phyloP scores from a whole-genome alignment of 2,888 invertebrate genomes.

The Hirtodrosophila cameraria region DNA sequence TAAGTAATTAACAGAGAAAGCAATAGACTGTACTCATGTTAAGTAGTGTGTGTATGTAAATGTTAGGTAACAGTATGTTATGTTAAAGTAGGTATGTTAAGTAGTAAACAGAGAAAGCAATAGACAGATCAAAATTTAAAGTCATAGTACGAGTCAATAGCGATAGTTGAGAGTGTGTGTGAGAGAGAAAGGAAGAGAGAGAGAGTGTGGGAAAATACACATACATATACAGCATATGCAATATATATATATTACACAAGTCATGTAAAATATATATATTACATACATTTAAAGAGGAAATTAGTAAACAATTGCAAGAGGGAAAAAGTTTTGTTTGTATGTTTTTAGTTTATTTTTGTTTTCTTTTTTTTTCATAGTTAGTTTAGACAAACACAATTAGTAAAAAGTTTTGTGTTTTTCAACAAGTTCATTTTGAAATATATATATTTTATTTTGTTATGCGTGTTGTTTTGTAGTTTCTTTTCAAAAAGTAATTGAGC shows the following conservation, averaged over 20 bases:
- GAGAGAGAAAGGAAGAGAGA: slow-evolving; percentile 1
- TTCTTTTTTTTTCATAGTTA: slow-evolving; percentile 24
- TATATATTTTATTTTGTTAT: slow-evolving; percentile 49
- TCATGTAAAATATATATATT: slow-evolving; percentile 66
- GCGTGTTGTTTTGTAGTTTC: slow-evolving; percentile 54
- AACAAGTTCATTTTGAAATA: slow-evolving; percentile 24
- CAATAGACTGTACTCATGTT: no score
- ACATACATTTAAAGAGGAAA: slow-evolving; percentile 57
- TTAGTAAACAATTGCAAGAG: slow-evolving; percentile 69
- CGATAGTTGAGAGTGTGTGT: slow-evolving; percentile 9
- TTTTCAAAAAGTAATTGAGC: slow-evolving; percentile 46
- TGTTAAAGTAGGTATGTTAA: no score
- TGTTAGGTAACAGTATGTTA: no score
- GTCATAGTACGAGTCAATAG: slow-evolving; percentile 2
- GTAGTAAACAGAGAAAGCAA: slow-evolving; percentile 20
- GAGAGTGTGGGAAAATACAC: slow-evolving; percentile 62
- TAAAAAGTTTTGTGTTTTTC: slow-evolving; percentile 45
- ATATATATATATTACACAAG: slow-evolving; percentile 68
- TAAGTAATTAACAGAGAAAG: slow-evolving; percentile 13
- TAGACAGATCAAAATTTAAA: slow-evolving; percentile 22
- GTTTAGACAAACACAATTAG: slow-evolving; percentile 33
- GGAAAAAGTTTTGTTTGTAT: slow-evolving; percentile 68
- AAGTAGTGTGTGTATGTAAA: no score
- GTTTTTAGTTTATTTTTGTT: slow-evolving; percentile 27
- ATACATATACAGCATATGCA: slow-evolving; percentile 72